phyloP scores from a whole-genome alignment of 2,797 vertebrate genomes.

The Notolepis coatsorum region DNA sequence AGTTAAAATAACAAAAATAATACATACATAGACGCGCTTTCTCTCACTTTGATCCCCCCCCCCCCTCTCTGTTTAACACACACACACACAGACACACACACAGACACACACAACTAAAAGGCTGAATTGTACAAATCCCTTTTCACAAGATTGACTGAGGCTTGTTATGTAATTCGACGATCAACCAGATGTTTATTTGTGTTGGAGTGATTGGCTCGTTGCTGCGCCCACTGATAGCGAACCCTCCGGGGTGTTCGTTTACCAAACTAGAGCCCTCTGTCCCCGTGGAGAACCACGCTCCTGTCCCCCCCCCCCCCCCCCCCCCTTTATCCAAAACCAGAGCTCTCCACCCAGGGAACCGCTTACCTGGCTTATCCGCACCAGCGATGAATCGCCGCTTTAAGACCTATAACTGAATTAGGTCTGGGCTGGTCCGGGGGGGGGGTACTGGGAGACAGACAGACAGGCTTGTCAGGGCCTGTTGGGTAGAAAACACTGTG shows the following conservation, averaged over 20 bases:
- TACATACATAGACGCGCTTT: neutral
- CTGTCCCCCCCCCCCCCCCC: conserved; percentile 55
- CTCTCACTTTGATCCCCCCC: neutral
- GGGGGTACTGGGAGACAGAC: conserved; percentile 31
- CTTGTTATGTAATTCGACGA: conserved; percentile 40
- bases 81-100: conserved; percentile 4
- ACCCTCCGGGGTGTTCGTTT: conserved; percentile 21
- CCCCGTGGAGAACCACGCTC: conserved; percentile 47
- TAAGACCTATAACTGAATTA: conserved; percentile 48
- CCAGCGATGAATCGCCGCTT: conserved; percentile 51
- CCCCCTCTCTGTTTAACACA: neutral
- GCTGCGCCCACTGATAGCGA: conserved; percentile 45
- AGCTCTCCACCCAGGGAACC: conserved; percentile 27
- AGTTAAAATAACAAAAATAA: neutral
- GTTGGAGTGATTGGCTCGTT: conserved; percentile 36
- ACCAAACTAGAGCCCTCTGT: conserved; percentile 58
- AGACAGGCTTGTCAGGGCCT: conserved; percentile 38
- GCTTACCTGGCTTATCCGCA: conserved; percentile 21
- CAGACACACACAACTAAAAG: neutral
- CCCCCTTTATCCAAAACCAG: conserved; percentile 36
- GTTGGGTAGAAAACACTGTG: conserved; percentile 42
- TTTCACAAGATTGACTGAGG: conserved; percentile 51
- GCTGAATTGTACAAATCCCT: conserved; percentile 43
- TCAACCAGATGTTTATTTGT: conserved; percentile 49
- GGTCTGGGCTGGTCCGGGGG: conserved; percentile 36